phyloP scores from a whole-genome alignment of 2,888 invertebrate species.

The Macaria liturata region DNA sequence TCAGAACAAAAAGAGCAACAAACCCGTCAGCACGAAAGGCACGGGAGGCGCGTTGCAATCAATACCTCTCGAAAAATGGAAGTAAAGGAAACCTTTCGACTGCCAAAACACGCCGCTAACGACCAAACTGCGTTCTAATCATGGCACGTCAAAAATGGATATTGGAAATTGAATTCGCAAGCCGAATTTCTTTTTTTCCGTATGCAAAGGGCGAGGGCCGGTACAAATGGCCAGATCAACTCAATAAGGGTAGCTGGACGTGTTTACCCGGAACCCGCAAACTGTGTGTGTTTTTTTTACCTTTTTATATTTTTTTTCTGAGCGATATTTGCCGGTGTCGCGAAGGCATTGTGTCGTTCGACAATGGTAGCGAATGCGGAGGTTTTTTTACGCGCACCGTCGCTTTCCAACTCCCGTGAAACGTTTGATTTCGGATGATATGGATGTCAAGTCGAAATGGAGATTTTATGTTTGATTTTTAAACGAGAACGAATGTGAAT shows the following conservation, averaged over 20 bases:
- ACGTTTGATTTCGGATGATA: slow-evolving; percentile 60
- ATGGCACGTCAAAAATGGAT: slow-evolving; percentile 81
- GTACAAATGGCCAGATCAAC: slow-evolving; percentile 81
- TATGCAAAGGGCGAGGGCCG: slow-evolving; percentile 71
- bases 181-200: slow-evolving; percentile 62
- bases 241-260: slow-evolving; percentile 76
- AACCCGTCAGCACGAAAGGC: slow-evolving; percentile 5
- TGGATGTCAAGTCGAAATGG: slow-evolving; percentile 38
- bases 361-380: slow-evolving; percentile 67
- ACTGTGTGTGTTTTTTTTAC: slow-evolving; percentile 70
- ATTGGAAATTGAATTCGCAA: slow-evolving; percentile 79
- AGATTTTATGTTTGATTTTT: slow-evolving; percentile 19
- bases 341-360: slow-evolving; percentile 76
- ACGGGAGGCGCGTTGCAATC: slow-evolving; percentile 40
- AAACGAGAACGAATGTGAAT: too few relatives aligned
- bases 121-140: slow-evolving; percentile 81
- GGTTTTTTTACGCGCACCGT: slow-evolving; percentile 50
- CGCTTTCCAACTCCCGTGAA: slow-evolving; percentile 43
- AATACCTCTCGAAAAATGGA: slow-evolving; percentile 54
- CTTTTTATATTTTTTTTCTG: slow-evolving; percentile 63
- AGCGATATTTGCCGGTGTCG: slow-evolving; percentile 81
- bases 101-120: slow-evolving; percentile 65
- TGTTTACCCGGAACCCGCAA: slow-evolving; percentile 81
- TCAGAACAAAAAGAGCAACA: slow-evolving; percentile 12
- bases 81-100: slow-evolving; percentile 49